Percentiles rank a stretch among this genome's conserved stretches.
Evolutionary conservation across 2,797 vertebrate genomes (phyloP).

Genomic region (Spinus pinus): DNA sequence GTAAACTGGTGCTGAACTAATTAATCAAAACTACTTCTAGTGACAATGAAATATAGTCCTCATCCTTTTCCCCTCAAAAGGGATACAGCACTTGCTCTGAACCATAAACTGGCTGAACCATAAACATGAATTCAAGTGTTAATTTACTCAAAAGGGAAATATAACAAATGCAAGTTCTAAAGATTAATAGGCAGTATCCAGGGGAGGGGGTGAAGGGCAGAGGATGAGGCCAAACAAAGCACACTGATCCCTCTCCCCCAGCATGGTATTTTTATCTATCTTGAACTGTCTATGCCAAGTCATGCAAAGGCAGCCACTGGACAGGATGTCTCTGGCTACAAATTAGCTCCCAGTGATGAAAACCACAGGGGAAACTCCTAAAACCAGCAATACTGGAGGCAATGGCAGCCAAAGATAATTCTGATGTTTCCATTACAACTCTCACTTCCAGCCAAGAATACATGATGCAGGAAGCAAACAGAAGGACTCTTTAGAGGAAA

Average conservation of each 20-base stretch:
- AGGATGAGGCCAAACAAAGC: background rate
- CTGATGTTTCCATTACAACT: background rate
- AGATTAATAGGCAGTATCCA: background rate
- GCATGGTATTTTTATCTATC: background rate
- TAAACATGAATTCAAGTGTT: background rate
- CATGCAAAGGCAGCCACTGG: background rate
- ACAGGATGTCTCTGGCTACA: background rate
- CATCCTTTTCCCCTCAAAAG: background rate
- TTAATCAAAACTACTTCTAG: background rate
- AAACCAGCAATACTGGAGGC: background rate
- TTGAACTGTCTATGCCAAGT: background rate
- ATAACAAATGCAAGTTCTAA: background rate
- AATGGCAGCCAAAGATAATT: conserved; percentile 10
- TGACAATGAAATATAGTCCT: background rate
- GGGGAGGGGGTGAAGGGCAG: background rate
- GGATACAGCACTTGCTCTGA: background rate
- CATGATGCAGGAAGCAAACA: background rate
- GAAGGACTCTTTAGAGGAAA: background rate
- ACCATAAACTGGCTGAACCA: background rate
- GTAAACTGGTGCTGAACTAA: background rate
- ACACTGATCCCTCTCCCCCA: background rate
- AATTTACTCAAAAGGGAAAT: background rate
- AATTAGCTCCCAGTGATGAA: background rate
- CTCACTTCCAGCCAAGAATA: background rate
- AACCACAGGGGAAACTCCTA: background rate